A percentile compares a stretch with the other conserved stretches of the same genome.
These are phyloP conservation scores for Mirza zaza DNA, from an alignment of 2,113 vertebrate species.

Conservation along the genomic window DNA sequence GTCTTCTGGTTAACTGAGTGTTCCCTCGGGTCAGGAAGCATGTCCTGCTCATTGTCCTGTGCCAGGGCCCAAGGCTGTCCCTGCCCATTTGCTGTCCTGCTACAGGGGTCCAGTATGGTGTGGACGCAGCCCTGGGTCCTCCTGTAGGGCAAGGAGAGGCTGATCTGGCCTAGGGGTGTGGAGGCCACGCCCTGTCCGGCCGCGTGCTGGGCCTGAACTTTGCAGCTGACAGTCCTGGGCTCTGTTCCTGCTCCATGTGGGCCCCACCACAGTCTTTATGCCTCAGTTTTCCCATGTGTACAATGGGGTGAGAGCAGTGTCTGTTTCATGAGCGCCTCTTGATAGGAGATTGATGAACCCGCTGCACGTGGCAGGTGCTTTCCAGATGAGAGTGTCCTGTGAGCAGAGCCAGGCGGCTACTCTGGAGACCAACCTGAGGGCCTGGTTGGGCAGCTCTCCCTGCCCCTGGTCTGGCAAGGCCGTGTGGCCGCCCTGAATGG, in stretches of 20 bases:
- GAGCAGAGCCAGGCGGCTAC: background rate
- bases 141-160: no score
- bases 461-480: background rate
- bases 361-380: accelerated
- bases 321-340: background rate
- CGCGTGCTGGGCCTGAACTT: background rate
- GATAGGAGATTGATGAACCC: accelerated
- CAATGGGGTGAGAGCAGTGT: no score
- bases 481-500: background rate
- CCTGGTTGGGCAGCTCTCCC: background rate
- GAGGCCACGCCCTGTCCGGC: background rate
- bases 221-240: background rate
- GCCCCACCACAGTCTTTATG: background rate
- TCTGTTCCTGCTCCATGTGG: background rate
- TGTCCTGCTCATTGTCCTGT: background rate
- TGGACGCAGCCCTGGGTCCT: background rate
- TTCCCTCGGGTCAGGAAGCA: no score
- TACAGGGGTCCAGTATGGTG: background rate
- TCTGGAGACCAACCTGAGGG: background rate
- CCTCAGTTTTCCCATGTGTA: background rate
- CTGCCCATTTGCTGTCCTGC: background rate
- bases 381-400: accelerated
- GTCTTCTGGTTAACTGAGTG: background rate
- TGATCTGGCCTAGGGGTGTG: background rate
- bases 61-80: no score